A percentile compares a stretch with the other conserved stretches of the same genome.
Evolutionary conservation across 2,888 invertebrate species (phyloP).

Genomic region (Linyphia triangularis): DNA sequence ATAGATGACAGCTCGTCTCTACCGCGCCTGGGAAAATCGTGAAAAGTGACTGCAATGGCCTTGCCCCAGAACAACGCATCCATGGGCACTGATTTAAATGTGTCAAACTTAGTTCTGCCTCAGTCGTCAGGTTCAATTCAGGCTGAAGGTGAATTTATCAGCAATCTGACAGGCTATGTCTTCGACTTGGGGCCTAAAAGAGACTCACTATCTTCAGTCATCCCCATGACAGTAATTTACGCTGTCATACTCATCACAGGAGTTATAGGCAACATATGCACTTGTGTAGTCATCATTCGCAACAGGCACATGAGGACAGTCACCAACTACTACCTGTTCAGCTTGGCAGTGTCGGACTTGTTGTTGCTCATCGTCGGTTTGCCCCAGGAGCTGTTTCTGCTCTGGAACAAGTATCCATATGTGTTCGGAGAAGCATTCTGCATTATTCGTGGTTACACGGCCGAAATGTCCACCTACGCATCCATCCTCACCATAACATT

Average conservation of each 20-base stretch:
- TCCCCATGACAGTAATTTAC: slow-evolving; percentile 84
- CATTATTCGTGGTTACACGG: slow-evolving; percentile 87
- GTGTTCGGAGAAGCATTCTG: slow-evolving; percentile 88
- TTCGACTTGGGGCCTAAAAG: slow-evolving; percentile 69
- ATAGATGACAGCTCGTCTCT: neutral
- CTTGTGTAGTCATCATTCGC: slow-evolving; percentile 88
- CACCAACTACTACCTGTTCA: slow-evolving; percentile 90
- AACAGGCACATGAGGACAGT: slow-evolving; percentile 91
- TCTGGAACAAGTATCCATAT: slow-evolving; percentile 79
- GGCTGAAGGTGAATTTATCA: neutral
- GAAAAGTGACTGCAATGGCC: slow-evolving; percentile 8
- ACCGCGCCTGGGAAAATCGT: neutral
- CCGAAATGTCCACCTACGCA: slow-evolving; percentile 87
- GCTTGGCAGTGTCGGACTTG: slow-evolving; percentile 89
- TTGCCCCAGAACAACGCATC: neutral
- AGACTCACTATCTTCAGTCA: slow-evolving; percentile 74
- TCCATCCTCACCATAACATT: slow-evolving; percentile 90
- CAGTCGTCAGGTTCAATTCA: neutral
- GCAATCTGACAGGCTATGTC: slow-evolving; percentile 23
- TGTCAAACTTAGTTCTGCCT: slow-evolving; percentile 4
- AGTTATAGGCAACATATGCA: slow-evolving; percentile 88
- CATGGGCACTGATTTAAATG: slow-evolving; percentile 5
- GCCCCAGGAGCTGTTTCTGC: slow-evolving; percentile 87
- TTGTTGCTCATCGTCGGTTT: slow-evolving; percentile 85
- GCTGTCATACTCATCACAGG: slow-evolving; percentile 86